Percentiles rank a stretch among this genome's conserved stretches.
These are phyloP conservation scores for Anodontia alba DNA, from an alignment of 2,888 invertebrate species.

Conservation along the genomic window DNA sequence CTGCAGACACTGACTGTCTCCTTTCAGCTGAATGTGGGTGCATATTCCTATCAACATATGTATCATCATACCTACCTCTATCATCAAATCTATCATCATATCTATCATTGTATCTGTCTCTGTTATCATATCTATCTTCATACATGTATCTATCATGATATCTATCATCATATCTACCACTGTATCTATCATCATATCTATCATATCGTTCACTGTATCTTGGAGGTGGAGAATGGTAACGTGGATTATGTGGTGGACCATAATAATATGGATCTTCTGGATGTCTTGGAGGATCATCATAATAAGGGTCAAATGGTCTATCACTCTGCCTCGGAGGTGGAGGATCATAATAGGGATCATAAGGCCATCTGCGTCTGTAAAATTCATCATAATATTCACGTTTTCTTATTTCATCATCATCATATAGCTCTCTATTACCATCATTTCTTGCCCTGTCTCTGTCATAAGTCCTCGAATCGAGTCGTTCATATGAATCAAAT, in stretches of 20 bases:
- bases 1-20: background rate
- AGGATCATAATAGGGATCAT: background rate
- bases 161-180: background rate
- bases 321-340: background rate
- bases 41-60: background rate
- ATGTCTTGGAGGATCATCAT: background rate
- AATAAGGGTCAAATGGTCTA: background rate
- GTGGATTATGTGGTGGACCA: background rate
- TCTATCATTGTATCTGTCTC: too few relatives aligned
- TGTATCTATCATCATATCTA: background rate
- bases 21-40: background rate
- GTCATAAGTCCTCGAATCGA: background rate
- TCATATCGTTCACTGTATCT: too few relatives aligned
- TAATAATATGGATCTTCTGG: background rate
- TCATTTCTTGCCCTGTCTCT: background rate
- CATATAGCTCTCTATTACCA: background rate
- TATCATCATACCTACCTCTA: background rate
- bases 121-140: too few relatives aligned
- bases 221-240: background rate
- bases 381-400: background rate
- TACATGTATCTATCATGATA: background rate
- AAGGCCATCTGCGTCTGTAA: background rate
- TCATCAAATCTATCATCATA: too few relatives aligned
- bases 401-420: background rate
- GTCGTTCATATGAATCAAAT: background rate